Evolutionary conservation across 2,888 invertebrate species (phyloP), one percentile per base, ranked within the genome.

Genomic region (Muscina levida): DNA sequence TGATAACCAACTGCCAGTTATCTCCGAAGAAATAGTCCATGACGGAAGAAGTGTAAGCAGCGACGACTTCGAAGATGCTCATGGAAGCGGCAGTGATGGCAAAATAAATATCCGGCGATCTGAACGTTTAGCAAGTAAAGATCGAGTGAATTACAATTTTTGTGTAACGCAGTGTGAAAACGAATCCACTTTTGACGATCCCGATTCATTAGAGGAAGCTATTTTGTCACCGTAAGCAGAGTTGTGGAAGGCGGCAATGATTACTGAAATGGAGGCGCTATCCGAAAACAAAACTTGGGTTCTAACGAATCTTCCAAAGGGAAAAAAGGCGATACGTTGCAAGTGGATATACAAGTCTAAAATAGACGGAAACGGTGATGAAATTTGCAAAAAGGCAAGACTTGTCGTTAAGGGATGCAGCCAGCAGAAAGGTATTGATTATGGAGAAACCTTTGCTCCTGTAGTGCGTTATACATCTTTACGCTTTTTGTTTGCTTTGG

Each of bases 201-300:
- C 74, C 37, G 3, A 10, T 1, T 74, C 81, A 22, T 59, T 62
- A 26, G 71, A 77, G 22, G 51, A 72, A 67, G 82, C 73, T 5
- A 53, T 82, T 19, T 24, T 59, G 15, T 68, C 56, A 67, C 62
- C 71, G 17, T 48, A 73, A 6, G 67, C 68, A 4, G 17, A 75
- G 72, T 67, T 67, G 57, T 71, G 57, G 71, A 39, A 44, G 24
- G 8, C 13, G 2, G 71, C 71, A 39, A 57, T 71, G 42, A 44
- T 31, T n/a, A 56, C 57, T 13, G 57, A 71, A 24, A 57, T 71
- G 19, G 57, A 19, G 11, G 57, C 57, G 10, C 71, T 56, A 57
- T 44, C 57, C 57, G 6, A 53, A 19, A 71, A 57, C 24, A 4
- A 42, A 44, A 71, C 71, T 10, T 71, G 71, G 71, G 11, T 22